Evolutionary conservation across 2,113 vertebrate species (phyloP).

Genomic region (Sebastes schlegelii): DNA sequence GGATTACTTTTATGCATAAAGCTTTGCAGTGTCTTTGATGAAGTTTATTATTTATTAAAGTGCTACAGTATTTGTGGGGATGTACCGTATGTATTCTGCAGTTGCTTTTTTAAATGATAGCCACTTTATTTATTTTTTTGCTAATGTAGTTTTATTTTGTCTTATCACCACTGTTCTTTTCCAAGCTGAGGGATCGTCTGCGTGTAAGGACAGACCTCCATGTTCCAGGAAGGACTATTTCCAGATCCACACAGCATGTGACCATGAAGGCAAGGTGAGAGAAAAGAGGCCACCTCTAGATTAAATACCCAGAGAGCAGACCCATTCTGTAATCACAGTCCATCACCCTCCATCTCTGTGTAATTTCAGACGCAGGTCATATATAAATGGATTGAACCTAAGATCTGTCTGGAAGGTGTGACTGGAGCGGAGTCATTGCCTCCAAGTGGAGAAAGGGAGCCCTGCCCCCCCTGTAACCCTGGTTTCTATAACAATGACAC

Average conservation of each 20-base stretch:
- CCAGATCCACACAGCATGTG: conserved; percentile 94
- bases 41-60: background rate
- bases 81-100: background rate
- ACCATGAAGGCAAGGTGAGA: conserved; percentile 92
- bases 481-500: conserved; percentile 95
- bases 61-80: background rate
- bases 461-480: conserved; percentile 97
- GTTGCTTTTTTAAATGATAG: background rate
- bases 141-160: background rate
- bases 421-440: conserved; percentile 86
- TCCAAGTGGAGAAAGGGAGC: conserved; percentile 90
- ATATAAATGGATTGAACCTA: conserved; percentile 96
- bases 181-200: conserved; percentile 90
- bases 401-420: conserved; percentile 92
- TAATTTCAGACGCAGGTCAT: conserved; percentile 91
- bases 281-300: background rate
- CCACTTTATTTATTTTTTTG: background rate
- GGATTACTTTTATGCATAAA: background rate
- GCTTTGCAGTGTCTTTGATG: background rate
- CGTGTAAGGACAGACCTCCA: conserved; percentile 86
- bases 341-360: background rate
- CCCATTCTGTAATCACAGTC: background rate
- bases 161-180: background rate
- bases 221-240: conserved; percentile 94
- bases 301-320: too few species aligned